Percentiles rank a stretch among this genome's conserved stretches.
phyloP scores from a whole-genome alignment of 1,140 invertebrate genomes.

The Acyrthosiphon pisum region DNA sequence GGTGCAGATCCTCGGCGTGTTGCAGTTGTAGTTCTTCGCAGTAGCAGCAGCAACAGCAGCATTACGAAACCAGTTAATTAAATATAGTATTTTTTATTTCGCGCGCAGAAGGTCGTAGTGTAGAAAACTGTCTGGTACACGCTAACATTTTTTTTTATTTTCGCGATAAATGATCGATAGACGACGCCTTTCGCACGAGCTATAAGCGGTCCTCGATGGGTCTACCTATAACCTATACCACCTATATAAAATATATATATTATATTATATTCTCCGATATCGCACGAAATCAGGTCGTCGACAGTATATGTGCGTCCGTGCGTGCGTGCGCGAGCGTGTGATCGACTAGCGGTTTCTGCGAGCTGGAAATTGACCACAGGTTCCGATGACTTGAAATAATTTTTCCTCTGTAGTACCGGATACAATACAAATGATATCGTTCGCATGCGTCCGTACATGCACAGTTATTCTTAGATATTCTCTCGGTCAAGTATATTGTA shows the following conservation, averaged over 20 bases:
- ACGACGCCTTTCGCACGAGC: neutral
- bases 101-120: slow-evolving; percentile 1
- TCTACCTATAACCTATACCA: slow-evolving; percentile 1
- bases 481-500: neutral
- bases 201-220: neutral
- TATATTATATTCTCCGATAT: neutral
- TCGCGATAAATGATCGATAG: neutral
- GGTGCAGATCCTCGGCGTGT: neutral
- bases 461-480: neutral
- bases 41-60: neutral
- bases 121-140: neutral
- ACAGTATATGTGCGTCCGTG: neutral
- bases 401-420: slow-evolving; percentile 10
- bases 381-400: slow-evolving; percentile 41
- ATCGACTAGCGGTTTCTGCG: slow-evolving; percentile 43
- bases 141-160: neutral
- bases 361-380: slow-evolving; percentile 18
- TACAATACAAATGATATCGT: neutral
- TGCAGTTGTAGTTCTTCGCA: neutral
- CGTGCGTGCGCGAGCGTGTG: neutral
- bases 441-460: neutral
- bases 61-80: slow-evolving; percentile 46
- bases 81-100: neutral
- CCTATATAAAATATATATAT: neutral
- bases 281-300: slow-evolving; percentile 43